Evolutionary conservation across 1,140 invertebrate species (phyloP), one percentile per base, ranked within the genome.

Genomic region (Manduca sexta): DNA sequence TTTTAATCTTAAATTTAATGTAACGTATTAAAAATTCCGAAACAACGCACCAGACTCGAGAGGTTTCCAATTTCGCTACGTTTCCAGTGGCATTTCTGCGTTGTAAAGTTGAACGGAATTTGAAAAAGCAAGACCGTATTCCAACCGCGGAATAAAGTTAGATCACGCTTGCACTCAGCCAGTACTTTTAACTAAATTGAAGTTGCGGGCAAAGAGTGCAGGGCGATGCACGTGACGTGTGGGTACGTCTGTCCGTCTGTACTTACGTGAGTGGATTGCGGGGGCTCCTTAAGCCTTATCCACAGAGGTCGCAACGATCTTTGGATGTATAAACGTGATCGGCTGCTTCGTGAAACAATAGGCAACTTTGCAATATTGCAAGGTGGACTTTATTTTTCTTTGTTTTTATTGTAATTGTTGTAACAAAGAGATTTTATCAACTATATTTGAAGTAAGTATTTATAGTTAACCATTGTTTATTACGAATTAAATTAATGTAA

Each of bases 101-200:
- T 49, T 52, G n/a, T 10, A 15, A 49, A 41, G 29, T 41, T 31
- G 26, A 14, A 29, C 15, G 14, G 8, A 12, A 35, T 53, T 53
- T 34, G 40, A 49, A 49, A 76, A 69, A 65, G 51, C 61, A 48
- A 64, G 53, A 60, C 57, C 58, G 58, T 68, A 74, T 69, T 64
- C 49, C 57, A 29, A 42, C 12, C 43, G 52, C 45, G 33, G 31
- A 56, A 56, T 46, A 54, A 70, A 72, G 70, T 69, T 73, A 65
- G 64, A 77, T 69, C 76, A 69, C 66, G 53, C 51, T 56, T 58
- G 59, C 65, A 73, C 69, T 72, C 66, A 64, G 58, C 60, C 64
- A 56, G 60, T 59, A 83, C 76, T 83, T 79, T 83, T 76, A 83
- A 78, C 69, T 73, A 81, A 77, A 83, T 81, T 80, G 75, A 73